Evolutionary conservation across 2,797 vertebrate genomes (phyloP), one percentile per base, ranked within the genome.

Genomic region (Crenichthys baileyi): DNA sequence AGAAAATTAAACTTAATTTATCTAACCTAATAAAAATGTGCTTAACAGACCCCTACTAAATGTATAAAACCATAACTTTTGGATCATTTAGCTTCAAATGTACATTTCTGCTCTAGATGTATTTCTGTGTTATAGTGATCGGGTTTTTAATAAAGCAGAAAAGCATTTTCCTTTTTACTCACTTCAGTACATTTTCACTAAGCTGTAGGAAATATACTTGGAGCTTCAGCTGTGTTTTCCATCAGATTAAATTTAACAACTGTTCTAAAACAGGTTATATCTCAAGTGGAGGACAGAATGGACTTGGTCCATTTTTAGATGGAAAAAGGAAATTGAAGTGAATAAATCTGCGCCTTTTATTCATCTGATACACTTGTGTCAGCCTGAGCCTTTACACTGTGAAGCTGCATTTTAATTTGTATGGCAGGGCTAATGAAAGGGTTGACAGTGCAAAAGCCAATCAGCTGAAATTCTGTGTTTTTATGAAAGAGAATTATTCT

Each of bases 401-500:
- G 46, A 74, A 72, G 78, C 71, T 70, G 70, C 24, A 20, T 76
- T 72, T 80, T 67, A 68, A 86, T 89, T 84, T 78, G 71, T 67
- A 53, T 3, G 51, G 58, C 78, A 20, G 70, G 8, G 48, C 79
- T 87, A 89, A 88, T 82, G 75, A 91, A 68, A 83, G 79, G 76
- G 53, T 70, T 79, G 80, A 80, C 73, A 50, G 79, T 73, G 85
- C 70, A 80, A 72, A 76, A 78, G 78, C 85, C 82, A 90, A 88
- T 90, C 75, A 83, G 74, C 81, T 82, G 83, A 88, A 90, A 91
- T 87, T 36, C 87, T 85, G 84, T 53, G 72, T 70, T 93, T 90
- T 91, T 83, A 78, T 90, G 72, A 89, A 92, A 85, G 78, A 72
- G 85, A 90, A 86, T 92, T 87, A 90, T 90, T 92, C 80, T 84